Evolutionary conservation across 2,113 vertebrate species (phyloP), one percentile per base, ranked within the genome.

Genomic region (Pluvialis apricaria): DNA sequence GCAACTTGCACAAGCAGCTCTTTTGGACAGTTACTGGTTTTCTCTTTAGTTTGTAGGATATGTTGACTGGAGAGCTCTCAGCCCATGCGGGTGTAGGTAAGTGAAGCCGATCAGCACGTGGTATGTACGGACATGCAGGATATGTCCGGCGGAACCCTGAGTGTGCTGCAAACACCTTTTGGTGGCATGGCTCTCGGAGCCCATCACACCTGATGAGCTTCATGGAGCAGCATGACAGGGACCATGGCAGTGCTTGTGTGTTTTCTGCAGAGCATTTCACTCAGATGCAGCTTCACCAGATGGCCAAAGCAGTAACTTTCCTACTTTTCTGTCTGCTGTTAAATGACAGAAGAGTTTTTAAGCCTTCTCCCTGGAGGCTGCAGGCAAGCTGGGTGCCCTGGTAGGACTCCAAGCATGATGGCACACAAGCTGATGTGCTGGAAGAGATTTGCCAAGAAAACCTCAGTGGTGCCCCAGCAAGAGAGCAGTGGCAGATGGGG

Each of bases 251-350:
- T 72, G 31, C 12, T 69, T 52, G 3, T 64, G 34, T 93, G 62
- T 82, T 84, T 81, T 89, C 57, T 88, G 86, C 89, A 92, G 55
- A 79, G 49, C 34, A 19, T 52, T 96, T 75, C 15, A 65, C 52
- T 38, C 45, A 52, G 62, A 57, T 54, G 40, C 28, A 57, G 57
- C 32, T 91, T 92, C 34, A 89, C 57, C 40, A 76, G 24, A 31
- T 17, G 24, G 31, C 44, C 51, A 77, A 36, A 66, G 38, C 55
- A 83, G 25, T 44, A 78, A 61, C 13, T 49, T 80, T 55, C 55
- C 18, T 85, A n/a, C 38, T 71, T 87, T 93, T 92, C 26, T 85
- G 52, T 6, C 4, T 84, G 26, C 51, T 73, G 9, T 58, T 55
- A 91, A 91, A 86, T 58, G 45, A 70, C 68, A 76, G 38, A 32